Base-by-base conservation (phyloP, 2,888 invertebrate species). In the Morpho achilles region DNA sequence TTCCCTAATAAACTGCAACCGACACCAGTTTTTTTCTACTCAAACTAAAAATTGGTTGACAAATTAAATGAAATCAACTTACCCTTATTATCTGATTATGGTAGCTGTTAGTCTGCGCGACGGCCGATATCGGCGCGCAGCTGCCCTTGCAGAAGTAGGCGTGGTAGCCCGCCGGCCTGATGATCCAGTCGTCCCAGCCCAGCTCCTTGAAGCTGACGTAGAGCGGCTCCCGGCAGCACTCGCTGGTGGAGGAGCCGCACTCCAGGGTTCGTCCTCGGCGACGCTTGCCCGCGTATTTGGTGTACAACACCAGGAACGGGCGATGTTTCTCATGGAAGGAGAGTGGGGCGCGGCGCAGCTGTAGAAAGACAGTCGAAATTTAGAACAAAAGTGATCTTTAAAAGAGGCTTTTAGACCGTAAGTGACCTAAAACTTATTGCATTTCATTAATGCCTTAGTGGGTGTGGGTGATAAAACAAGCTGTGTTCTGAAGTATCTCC, bases 171-270 rank as follows among this genome's bases (percentile, higher is more conserved):
- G 92, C 91, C 0, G 97, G 97, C 66, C 93, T 92, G 64, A 97
- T 92, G 61, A 97, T 96, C 97, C 97, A 97, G 78, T 96, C 95
- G 68, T 94, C 94, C 97, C 97, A 97, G 50, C 96, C 96, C 56
- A 97, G 94, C 47, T 96, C 96, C 61, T 93, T 93, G 76, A 97
- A 97, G 65, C 95, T 95, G 62, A 97, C 94, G 74, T 95, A 95
- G 0, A 97, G 90, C 45, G 94, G 94, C 76, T 97, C 96, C 9
- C 96, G 87, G 76, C 97, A 97, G 78, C 97, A 97, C 70, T 96
- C 96, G 43, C 93, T 94, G 64, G 94, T 84, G 55, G 69, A 69
- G 40, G 94, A 91, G 0, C 92, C 91, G 74, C 96, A 96, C 76
- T 95, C 95, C 8, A 95, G 81, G 39, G 94, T 93, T 2, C 95